Conservation (phyloP, 1,140 invertebrate genomes). For the Bombus difficillimus region DNA sequence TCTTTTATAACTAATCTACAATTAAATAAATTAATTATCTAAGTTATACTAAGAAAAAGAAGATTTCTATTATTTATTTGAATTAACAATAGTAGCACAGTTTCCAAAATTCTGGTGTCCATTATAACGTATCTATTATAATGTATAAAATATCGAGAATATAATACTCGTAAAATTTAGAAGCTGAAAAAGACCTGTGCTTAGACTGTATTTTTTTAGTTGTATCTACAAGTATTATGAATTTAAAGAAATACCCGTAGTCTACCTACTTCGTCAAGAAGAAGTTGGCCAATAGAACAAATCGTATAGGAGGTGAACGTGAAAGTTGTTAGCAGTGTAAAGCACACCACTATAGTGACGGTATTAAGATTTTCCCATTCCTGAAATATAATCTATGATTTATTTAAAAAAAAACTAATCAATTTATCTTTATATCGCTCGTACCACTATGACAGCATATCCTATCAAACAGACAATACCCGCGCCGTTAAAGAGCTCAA, state of each 20-base stretch:
- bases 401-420: no score
- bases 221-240: not conserved
- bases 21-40: no score
- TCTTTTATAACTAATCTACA: no score
- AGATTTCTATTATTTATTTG: no score
- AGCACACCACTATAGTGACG: not conserved
- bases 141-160: no score
- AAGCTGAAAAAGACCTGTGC: no score
- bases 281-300: constrained; percentile 65
- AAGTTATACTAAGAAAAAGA: no score
- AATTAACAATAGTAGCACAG: not conserved
- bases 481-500: constrained; percentile 39
- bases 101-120: no score
- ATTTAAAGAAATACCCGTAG: not conserved
- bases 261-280: constrained; percentile 58
- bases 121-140: no score
- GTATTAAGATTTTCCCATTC: constrained; percentile 54
- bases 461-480: constrained; percentile 66
- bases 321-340: constrained; percentile 52
- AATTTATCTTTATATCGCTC: not conserved
- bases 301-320: constrained; percentile 56
- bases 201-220: not conserved
- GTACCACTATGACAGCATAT: constrained; percentile 48
- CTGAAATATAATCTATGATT: constrained; percentile 53
- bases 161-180: no score